Conservation (phyloP, 2,113 vertebrate species). For the Rostratula benghalensis region DNA sequence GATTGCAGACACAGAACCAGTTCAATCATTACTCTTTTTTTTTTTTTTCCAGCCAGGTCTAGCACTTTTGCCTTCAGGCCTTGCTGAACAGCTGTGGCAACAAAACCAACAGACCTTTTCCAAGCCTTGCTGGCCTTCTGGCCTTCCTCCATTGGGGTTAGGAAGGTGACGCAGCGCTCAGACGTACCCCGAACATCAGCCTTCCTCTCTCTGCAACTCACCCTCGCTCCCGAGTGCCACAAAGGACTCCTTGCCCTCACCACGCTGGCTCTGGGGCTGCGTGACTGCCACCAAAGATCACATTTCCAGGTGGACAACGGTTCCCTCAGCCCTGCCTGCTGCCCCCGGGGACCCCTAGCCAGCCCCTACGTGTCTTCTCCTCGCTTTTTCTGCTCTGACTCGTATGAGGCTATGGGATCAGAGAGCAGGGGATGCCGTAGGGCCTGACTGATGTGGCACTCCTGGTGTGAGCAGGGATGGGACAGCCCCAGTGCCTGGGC, state of each 20-base stretch:
- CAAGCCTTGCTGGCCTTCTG: background rate
- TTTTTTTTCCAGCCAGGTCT: background rate
- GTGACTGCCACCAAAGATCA: background rate
- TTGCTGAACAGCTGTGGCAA: background rate
- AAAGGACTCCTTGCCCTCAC: background rate
- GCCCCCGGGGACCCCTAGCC: background rate
- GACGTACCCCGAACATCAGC: fast-evolving
- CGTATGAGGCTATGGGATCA: fast-evolving
- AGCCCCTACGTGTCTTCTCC: background rate
- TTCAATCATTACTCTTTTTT: background rate
- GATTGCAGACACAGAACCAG: background rate
- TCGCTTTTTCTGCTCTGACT: background rate
- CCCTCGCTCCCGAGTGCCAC: background rate
- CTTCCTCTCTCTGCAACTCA: background rate
- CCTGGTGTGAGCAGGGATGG: background rate
- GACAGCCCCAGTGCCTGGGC: background rate
- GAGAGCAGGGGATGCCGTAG: background rate
- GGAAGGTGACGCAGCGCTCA: fast-evolving
- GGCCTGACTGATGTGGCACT: background rate
- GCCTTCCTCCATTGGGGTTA: background rate
- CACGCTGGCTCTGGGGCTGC: background rate
- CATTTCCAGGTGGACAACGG: background rate
- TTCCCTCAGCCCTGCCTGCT: background rate
- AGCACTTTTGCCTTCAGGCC: background rate
- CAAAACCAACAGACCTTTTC: background rate